Evolutionary conservation across 2,888 invertebrate genomes (phyloP).

Genomic region (Melikaiella ostensackeni): DNA sequence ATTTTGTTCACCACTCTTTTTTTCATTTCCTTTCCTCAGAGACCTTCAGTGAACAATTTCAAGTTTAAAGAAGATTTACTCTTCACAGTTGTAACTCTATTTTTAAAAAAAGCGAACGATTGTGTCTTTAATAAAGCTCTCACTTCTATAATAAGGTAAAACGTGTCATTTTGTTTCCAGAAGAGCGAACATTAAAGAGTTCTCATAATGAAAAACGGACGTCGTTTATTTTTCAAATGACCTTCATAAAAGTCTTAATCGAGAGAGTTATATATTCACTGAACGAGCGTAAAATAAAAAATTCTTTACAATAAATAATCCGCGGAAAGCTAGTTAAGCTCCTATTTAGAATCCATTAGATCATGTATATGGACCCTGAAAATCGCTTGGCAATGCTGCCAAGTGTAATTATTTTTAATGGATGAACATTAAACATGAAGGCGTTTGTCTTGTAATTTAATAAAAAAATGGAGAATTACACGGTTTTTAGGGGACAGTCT

Average conservation of each 20-base stretch:
- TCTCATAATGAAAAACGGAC: constrained; percentile 31
- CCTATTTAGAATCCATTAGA: constrained; percentile 6
- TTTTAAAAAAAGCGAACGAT: no score
- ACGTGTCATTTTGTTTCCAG: constrained; percentile 27
- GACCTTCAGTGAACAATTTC: no score
- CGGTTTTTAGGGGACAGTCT: no score
- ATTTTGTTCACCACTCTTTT: constrained; percentile 48
- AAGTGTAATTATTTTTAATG: constrained; percentile 11
- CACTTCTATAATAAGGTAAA: neutral
- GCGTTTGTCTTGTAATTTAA: neutral
- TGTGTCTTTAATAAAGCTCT: neutral
- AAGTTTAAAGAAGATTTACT: no score
- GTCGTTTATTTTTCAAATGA: neutral
- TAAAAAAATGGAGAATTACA: no score
- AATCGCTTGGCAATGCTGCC: constrained; percentile 11
- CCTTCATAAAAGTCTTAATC: neutral
- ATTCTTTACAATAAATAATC: neutral
- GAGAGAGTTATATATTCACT: no score
- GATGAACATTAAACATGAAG: neutral
- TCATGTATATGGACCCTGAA: neutral
- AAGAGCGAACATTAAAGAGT: constrained; percentile 5
- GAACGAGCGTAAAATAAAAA: neutral
- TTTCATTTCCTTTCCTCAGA: constrained; percentile 43
- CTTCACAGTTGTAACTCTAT: no score
- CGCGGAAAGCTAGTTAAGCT: constrained; percentile 4